Evolutionary conservation across 1,140 invertebrate species (phyloP).

Genomic region (Grapholita molesta): DNA sequence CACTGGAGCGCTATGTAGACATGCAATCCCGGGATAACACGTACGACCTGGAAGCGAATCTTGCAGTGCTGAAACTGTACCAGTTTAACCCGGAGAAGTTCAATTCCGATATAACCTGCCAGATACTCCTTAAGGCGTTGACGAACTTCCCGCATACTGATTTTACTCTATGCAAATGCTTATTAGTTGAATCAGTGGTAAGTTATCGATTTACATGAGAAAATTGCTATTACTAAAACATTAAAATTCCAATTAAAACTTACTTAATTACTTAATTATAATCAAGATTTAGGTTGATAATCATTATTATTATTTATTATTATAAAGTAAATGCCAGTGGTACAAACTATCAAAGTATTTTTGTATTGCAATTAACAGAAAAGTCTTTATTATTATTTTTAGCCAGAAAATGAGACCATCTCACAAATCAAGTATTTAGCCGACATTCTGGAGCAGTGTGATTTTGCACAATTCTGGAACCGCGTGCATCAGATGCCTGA

Average conservation of each 20-base stretch:
- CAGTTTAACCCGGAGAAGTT: slow-evolving; percentile 96
- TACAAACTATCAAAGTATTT: too few relatives aligned
- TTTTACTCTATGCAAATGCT: slow-evolving; percentile 97
- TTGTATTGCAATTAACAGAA: too few relatives aligned
- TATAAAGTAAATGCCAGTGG: too few relatives aligned
- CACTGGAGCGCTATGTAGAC: slow-evolving; percentile 94
- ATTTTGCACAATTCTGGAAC: slow-evolving; percentile 95
- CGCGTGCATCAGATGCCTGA: slow-evolving; percentile 85
- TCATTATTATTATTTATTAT: too few relatives aligned
- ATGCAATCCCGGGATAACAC: slow-evolving; percentile 95
- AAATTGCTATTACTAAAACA: too few relatives aligned
- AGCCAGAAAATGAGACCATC: slow-evolving; percentile 91
- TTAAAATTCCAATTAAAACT: too few relatives aligned
- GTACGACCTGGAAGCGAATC: slow-evolving; percentile 97
- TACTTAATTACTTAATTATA: too few relatives aligned
- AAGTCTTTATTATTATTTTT: slow-evolving; percentile 47
- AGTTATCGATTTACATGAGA: slow-evolving; percentile 37
- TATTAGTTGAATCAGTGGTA: slow-evolving; percentile 92
- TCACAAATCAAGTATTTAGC: slow-evolving; percentile 93
- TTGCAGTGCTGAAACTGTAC: slow-evolving; percentile 94
- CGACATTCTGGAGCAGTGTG: slow-evolving; percentile 94
- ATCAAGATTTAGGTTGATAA: too few relatives aligned
- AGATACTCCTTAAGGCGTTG: slow-evolving; percentile 95
- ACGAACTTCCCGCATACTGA: slow-evolving; percentile 98
- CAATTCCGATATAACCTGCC: slow-evolving; percentile 87